A percentile compares a stretch with the other conserved stretches of the same genome.
phyloP scores from a whole-genome alignment of 2,888 invertebrate species.

The Achlya flavicornis region DNA sequence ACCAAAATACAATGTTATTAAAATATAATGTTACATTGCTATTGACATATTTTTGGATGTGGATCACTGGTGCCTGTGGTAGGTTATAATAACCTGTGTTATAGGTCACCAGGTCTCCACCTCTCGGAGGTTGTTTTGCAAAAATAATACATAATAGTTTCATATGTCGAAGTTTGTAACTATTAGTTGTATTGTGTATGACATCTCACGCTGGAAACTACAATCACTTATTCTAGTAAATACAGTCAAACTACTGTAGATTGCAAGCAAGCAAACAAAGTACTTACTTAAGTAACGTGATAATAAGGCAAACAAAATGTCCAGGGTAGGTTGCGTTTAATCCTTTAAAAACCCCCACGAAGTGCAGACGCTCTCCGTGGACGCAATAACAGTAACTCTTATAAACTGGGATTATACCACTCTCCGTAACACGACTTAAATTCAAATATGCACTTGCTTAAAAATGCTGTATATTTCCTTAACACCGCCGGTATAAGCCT shows the following conservation, averaged over 20 bases:
- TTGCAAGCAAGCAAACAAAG: conserved; percentile 2
- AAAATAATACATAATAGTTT: too few species aligned
- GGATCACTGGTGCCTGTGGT: too few species aligned
- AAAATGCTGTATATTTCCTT: conserved; percentile 51
- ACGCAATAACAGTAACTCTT: conserved; percentile 69
- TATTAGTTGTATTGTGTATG: neutral
- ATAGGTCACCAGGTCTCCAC: too few species aligned
- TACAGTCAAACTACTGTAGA: neutral
- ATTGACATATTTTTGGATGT: too few species aligned
- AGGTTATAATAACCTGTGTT: too few species aligned
- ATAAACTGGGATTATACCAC: conserved; percentile 65
- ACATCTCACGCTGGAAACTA: neutral
- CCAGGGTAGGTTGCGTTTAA: conserved; percentile 51
- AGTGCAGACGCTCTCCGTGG: conserved; percentile 53
- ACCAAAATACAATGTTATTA: too few species aligned
- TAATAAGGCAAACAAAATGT: conserved; percentile 35
- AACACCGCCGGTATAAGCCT: conserved; percentile 32
- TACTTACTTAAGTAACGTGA: conserved; percentile 30
- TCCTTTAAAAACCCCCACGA: conserved; percentile 57
- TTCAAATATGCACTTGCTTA: conserved; percentile 63
- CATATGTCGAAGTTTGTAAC: too few species aligned
- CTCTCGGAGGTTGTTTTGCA: too few species aligned
- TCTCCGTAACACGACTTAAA: conserved; percentile 61
- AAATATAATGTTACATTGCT: too few species aligned
- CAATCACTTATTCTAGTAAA: neutral